Evolutionary conservation across 2,888 invertebrate species (phyloP).

Genomic region (Tipula vernalis): DNA sequence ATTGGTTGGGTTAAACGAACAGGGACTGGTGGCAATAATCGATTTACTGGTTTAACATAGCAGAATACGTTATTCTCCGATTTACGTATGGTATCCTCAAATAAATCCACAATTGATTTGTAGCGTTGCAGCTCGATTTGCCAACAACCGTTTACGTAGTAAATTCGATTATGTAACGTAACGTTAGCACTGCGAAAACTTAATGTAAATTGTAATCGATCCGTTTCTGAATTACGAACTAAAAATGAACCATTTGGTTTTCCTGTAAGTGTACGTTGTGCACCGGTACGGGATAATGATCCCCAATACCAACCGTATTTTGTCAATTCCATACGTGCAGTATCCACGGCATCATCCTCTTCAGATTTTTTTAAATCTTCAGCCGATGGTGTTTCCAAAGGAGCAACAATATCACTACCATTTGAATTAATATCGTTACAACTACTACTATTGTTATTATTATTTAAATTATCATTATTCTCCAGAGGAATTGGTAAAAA

Average conservation of each 20-base stretch:
- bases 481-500: constrained; percentile 5
- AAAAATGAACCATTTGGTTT: constrained; percentile 66
- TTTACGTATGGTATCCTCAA: constrained; percentile 57
- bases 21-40: constrained; percentile 55
- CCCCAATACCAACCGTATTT: constrained; percentile 70
- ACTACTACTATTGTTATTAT: background rate
- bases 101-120: constrained; percentile 53
- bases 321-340: background rate
- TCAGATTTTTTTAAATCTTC: background rate
- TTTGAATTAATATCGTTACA: background rate
- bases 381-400: background rate
- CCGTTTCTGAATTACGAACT: constrained; percentile 64
- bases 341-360: background rate
- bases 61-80: constrained; percentile 54
- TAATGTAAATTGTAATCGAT: constrained; percentile 54
- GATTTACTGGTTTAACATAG: constrained; percentile 53
- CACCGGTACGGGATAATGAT: constrained; percentile 55
- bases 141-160: constrained; percentile 45
- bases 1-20: constrained; percentile 62
- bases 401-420: background rate
- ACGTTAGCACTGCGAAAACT: constrained; percentile 58
- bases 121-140: constrained; percentile 32
- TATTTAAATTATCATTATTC: constrained; percentile 6
- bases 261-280: constrained; percentile 52
- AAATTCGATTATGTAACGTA: constrained; percentile 62